Evolutionary conservation across 2,113 vertebrate genomes (phyloP).

Genomic region (Dolichallabes microphthalmus): DNA sequence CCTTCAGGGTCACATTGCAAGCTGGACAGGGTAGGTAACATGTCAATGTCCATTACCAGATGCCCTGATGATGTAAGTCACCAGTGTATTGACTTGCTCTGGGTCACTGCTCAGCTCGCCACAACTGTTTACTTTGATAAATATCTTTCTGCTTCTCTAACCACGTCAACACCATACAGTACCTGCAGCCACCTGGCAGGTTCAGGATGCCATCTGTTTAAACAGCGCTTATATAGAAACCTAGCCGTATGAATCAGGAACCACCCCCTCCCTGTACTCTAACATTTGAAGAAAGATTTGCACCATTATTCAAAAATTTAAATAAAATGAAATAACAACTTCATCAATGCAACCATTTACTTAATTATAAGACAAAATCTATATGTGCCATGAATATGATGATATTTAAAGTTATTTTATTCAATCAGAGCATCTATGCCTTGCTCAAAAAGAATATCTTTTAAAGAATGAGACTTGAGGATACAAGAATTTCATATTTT

Average conservation of each 20-base stretch:
- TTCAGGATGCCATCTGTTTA: conserved; percentile 17
- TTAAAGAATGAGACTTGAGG: neutral
- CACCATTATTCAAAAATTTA: neutral
- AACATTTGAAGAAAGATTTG: neutral
- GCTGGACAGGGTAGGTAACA: neutral
- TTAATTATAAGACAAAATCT: neutral
- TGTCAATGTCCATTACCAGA: conserved; percentile 23
- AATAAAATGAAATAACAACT: neutral
- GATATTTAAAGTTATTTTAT: neutral
- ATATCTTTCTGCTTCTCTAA: conserved; percentile 36
- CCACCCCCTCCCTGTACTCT: neutral
- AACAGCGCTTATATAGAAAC: neutral
- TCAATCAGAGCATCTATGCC: neutral
- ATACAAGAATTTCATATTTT: neutral
- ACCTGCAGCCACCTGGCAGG: conserved; percentile 28
- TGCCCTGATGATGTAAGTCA: conserved; percentile 34
- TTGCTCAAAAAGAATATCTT: neutral
- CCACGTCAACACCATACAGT: conserved; percentile 27
- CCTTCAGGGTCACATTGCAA: neutral
- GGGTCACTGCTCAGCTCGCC: conserved; percentile 28
- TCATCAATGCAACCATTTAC: neutral
- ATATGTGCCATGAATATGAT: neutral
- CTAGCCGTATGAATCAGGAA: neutral
- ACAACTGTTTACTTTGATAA: conserved; percentile 43
- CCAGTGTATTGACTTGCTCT: conserved; percentile 24